Conservation (phyloP, 2,113 vertebrate species). For the Macaca fascicularis region T2T-MFA8v1.1 NC_088385.1:45926001-45926500, state of each 20-base stretch:
- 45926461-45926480: not conserved
- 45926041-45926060: too few relatives aligned
- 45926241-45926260: not conserved
- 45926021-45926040: too few relatives aligned
- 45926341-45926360: not conserved
- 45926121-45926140: not conserved
- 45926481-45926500: not conserved
- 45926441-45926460: not conserved
- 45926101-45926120: not conserved
- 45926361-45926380: not conserved
- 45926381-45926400: not conserved
- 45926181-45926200: not conserved
- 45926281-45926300: not conserved
- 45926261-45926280: not conserved
- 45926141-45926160: not conserved
- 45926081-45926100: not conserved
- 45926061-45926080: not conserved
- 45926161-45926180: not conserved
- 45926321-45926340: conserved; percentile 9
- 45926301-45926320: not conserved
- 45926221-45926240: not conserved
- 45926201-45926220: not conserved
- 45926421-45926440: not conserved
- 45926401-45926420: not conserved
- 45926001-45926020: too few relatives aligned